A percentile compares a stretch with the other conserved stretches of the same genome.
Evolutionary conservation across 2,113 vertebrate species (phyloP).

Genomic region (Lophotis ruficrista): DNA sequence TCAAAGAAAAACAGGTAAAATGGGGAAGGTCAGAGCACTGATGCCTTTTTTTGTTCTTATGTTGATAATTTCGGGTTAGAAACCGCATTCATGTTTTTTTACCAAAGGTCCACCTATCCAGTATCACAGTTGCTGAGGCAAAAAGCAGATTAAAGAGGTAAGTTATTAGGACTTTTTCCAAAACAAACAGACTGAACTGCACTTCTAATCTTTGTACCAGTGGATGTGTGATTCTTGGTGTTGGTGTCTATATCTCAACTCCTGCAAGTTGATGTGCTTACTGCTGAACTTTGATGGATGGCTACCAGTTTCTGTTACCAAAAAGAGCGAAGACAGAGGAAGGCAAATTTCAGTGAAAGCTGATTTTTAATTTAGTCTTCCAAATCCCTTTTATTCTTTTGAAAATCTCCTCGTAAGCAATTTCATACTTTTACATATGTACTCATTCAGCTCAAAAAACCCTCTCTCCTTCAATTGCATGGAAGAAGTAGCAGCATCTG

Average conservation of each 20-base stretch:
- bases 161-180: background rate
- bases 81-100: background rate
- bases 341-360: background rate
- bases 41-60: background rate
- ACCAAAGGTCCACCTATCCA: background rate
- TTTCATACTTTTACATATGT: background rate
- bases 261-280: background rate
- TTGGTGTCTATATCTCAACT: background rate
- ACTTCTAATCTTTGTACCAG: background rate
- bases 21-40: background rate
- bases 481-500: background rate
- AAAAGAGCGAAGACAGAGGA: background rate
- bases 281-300: background rate
- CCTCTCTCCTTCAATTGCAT: background rate
- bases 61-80: background rate
- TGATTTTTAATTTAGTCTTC: background rate
- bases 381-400: background rate
- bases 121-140: background rate
- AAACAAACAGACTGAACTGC: background rate
- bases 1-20: conserved; percentile 11
- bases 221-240: background rate
- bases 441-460: background rate
- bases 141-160: background rate
- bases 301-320: background rate
- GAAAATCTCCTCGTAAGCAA: background rate